A percentile compares a stretch with the other conserved stretches of the same genome.
Conservation (phyloP, 2,113 vertebrate species). For the Onychostruthus taczanowskii region DNA sequence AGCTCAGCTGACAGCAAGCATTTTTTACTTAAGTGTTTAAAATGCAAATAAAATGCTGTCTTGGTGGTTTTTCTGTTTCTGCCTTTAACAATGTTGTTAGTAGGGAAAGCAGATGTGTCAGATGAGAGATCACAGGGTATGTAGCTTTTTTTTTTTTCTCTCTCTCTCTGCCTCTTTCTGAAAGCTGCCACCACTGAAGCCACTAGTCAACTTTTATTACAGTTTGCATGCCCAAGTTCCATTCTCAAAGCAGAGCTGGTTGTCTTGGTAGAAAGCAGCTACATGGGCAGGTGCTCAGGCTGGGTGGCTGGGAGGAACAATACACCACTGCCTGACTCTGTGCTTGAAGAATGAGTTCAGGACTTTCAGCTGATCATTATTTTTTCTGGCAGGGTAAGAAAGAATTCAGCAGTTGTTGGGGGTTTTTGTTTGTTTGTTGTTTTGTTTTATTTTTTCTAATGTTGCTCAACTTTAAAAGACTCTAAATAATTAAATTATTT, state of each 20-base stretch:
- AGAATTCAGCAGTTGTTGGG: neutral
- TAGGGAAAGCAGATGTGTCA: neutral
- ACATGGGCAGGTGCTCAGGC: neutral
- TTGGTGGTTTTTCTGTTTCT: neutral
- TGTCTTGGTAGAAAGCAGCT: neutral
- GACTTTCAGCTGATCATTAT: constrained; percentile 1
- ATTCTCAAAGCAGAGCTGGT: neutral
- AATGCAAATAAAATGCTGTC: neutral
- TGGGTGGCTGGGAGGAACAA: neutral
- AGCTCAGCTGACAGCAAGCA: neutral
- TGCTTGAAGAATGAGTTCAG: neutral
- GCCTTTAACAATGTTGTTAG: neutral
- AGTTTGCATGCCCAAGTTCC: neutral
- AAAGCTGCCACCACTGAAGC: neutral
- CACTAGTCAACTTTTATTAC: neutral
- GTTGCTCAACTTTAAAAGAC: constrained; percentile 5
- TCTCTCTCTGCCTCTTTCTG: neutral
- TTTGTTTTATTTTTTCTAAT: neutral
- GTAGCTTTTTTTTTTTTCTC: neutral
- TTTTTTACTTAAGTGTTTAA: neutral
- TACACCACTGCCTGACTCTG: neutral
- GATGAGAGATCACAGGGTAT: neutral
- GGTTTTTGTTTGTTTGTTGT: neutral
- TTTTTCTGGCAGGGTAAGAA: constrained; percentile 22
- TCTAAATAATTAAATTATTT: constrained; percentile 20